phyloP scores from a whole-genome alignment of 2,113 vertebrate genomes.

The Orthonyx spaldingii region DNA sequence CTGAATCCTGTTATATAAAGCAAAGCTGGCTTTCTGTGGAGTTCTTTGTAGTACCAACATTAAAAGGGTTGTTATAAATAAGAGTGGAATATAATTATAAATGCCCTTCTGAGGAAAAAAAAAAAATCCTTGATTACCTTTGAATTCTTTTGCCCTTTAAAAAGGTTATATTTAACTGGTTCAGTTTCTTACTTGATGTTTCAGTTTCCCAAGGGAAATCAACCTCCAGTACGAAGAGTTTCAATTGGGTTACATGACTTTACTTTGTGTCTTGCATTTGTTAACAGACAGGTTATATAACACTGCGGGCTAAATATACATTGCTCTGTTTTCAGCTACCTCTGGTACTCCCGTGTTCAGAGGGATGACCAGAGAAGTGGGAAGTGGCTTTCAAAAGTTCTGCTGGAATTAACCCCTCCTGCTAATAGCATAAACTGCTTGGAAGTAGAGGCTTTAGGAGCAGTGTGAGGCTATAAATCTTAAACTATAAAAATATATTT shows the following conservation, averaged over 20 bases:
- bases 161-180: slow-evolving; percentile 72
- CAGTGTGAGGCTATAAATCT: background rate
- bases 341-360: background rate
- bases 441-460: background rate
- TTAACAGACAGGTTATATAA: slow-evolving; percentile 69
- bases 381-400: background rate
- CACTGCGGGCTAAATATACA: slow-evolving; percentile 47
- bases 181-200: slow-evolving; percentile 70
- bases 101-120: slow-evolving; percentile 59
- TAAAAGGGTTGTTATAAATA: slow-evolving; percentile 69
- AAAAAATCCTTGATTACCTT: slow-evolving; percentile 69
- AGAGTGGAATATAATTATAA: slow-evolving; percentile 72
- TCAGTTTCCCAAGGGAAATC: slow-evolving; percentile 70
- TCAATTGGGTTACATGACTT: slow-evolving; percentile 70
- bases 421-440: background rate
- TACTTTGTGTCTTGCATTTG: slow-evolving; percentile 69
- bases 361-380: background rate
- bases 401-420: background rate
- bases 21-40: slow-evolving; percentile 49
- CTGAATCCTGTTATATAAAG: slow-evolving; percentile 52
- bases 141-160: slow-evolving; percentile 71
- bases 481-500: background rate
- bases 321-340: slow-evolving; percentile 18
- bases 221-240: slow-evolving; percentile 59
- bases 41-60: slow-evolving; percentile 65